These are phyloP conservation scores for Gorilla gorilla DNA, from an alignment of 2,113 vertebrate species.

Conservation along the genomic window DNA sequence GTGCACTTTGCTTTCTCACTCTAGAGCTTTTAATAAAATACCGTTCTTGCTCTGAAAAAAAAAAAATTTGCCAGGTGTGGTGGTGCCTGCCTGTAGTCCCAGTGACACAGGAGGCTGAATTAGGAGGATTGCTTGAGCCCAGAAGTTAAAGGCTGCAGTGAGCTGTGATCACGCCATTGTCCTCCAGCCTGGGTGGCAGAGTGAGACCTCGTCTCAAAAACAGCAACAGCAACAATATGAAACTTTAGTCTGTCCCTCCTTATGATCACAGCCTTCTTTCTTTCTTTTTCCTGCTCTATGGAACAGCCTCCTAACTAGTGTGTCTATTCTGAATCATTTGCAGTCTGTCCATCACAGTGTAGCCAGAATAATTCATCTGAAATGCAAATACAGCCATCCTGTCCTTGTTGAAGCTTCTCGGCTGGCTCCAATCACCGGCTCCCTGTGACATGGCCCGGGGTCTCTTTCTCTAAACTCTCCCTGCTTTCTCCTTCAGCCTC, in stretches of 20 bases:
- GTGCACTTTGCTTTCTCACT: too few relatives aligned
- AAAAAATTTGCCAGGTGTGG: too few relatives aligned
- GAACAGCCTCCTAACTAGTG: neutral
- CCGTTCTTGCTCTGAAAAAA: too few relatives aligned
- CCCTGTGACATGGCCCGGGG: accelerated
- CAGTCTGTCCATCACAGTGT: neutral
- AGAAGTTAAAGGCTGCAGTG: neutral
- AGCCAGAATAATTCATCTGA: neutral
- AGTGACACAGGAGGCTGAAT: neutral
- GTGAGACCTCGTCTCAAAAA: neutral
- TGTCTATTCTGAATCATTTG: neutral
- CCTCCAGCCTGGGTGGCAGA: neutral
- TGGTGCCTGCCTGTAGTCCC: too few relatives aligned
- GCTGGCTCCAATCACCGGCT: accelerated
- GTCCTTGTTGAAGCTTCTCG: neutral
- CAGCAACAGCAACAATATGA: neutral
- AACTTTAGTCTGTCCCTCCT: neutral
- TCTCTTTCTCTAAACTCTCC: neutral
- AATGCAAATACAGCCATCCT: neutral
- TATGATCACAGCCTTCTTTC: too few relatives aligned
- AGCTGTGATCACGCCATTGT: neutral
- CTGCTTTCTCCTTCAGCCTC: neutral
- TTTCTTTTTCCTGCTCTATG: accelerated
- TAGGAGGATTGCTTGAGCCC: neutral
- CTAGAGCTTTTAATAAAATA: too few relatives aligned